Evolutionary conservation across 2,113 vertebrate genomes (phyloP).

Genomic region (Notechis scutatus): DNA sequence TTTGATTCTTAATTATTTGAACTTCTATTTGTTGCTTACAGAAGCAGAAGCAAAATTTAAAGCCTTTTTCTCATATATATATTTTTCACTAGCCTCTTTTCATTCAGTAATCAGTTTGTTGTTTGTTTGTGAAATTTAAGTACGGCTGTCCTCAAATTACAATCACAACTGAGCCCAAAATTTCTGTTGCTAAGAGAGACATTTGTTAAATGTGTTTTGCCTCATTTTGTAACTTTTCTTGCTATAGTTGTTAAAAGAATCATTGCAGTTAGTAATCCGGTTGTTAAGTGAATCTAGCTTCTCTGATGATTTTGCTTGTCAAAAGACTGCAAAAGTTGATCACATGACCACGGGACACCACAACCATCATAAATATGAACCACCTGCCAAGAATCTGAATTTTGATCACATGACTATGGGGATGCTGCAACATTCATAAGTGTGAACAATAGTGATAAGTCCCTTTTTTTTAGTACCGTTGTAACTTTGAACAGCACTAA

Average conservation of each 20-base stretch:
- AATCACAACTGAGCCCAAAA: not conserved
- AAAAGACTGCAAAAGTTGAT: not conserved
- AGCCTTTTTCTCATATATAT: conserved; percentile 10
- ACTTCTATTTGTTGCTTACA: conserved; percentile 35
- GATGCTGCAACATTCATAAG: not conserved
- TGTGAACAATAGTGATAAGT: not conserved
- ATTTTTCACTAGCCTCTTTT: conserved; percentile 36
- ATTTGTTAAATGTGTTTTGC: not conserved
- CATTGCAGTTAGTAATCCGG: not conserved
- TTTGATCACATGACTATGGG: not conserved
- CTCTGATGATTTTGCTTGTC: not conserved
- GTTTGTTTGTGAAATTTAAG: conserved; percentile 36
- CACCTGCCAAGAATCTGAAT: not conserved
- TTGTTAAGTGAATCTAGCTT: not conserved
- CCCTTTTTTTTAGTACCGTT: not conserved
- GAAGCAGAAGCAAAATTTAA: conserved; percentile 20
- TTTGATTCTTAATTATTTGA: conserved; percentile 48
- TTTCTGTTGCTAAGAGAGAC: not conserved
- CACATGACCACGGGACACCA: not conserved
- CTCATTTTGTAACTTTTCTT: not conserved
- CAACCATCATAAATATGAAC: not conserved
- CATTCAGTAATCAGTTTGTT: conserved; percentile 33
- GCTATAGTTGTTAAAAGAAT: not conserved
- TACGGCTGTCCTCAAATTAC: not conserved
- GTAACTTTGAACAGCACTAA: not conserved